Evolutionary conservation across 2,797 vertebrate species (phyloP).

Genomic region (Anisognathus igniventris): DNA sequence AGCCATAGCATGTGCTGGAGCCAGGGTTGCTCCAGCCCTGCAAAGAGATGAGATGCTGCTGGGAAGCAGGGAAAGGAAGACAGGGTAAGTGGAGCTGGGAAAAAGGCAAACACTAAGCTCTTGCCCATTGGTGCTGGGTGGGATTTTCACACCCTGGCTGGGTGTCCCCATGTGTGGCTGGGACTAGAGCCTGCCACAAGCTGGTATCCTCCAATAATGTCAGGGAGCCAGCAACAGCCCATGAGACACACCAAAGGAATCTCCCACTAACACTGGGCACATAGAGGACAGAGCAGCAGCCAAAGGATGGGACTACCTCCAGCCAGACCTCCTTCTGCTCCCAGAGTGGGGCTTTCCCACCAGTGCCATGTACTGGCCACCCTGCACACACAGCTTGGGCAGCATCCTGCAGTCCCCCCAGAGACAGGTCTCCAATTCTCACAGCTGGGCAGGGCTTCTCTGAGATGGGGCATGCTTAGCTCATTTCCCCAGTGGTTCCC

Average conservation of each 20-base stretch:
- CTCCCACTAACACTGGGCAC: background rate
- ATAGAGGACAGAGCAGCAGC: accelerated
- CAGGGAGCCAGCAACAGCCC: background rate
- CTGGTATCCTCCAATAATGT: background rate
- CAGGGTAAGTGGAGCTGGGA: background rate
- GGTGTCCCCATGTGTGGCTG: background rate
- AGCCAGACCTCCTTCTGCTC: background rate
- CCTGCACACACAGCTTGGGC: background rate
- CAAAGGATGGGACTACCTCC: background rate
- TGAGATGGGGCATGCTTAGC: background rate
- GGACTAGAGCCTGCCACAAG: background rate
- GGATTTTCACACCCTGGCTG: background rate
- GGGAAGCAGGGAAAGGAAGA: background rate
- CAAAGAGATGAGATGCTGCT: background rate
- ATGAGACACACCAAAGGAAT: background rate
- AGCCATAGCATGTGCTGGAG: background rate
- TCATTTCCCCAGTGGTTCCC: background rate
- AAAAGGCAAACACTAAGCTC: background rate
- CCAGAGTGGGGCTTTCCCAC: background rate
- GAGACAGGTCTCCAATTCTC: background rate
- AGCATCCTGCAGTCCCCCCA: background rate
- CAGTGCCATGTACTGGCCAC: background rate
- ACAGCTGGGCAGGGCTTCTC: background rate
- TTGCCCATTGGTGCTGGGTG: background rate
- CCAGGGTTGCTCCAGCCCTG: background rate